phyloP scores from a whole-genome alignment of 1,140 invertebrate species.

The Drosophila pseudoananassae region DNA sequence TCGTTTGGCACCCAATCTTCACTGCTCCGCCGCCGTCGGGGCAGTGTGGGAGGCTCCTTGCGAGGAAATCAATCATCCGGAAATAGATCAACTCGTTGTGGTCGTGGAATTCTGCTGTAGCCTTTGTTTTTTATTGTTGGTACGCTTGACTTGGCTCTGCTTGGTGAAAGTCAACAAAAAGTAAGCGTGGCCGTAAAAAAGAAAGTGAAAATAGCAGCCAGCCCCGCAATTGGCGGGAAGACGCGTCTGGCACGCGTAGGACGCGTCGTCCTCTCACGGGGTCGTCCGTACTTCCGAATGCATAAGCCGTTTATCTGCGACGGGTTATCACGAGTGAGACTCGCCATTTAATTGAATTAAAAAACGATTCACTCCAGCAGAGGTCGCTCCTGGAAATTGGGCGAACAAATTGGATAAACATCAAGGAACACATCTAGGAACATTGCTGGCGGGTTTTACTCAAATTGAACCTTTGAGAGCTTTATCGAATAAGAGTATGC shows the following conservation, averaged over 20 bases:
- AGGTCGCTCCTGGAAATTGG: not conserved
- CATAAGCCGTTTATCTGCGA: slow-evolving; percentile 8
- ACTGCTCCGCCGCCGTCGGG: slow-evolving; percentile 24
- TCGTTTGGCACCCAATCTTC: not conserved
- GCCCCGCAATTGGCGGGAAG: not conserved
- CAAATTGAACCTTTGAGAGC: no score
- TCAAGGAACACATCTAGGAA: not conserved
- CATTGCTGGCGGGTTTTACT: no score
- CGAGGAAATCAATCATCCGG: slow-evolving; percentile 76
- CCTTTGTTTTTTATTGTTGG: slow-evolving; percentile 63
- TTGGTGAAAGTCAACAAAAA: slow-evolving; percentile 28
- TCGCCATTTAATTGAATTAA: slow-evolving; percentile 62
- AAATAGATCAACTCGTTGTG: slow-evolving; percentile 70
- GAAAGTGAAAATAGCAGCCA: slow-evolving; percentile 15
- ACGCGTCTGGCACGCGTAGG: slow-evolving; percentile 24
- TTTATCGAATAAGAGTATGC: no score
- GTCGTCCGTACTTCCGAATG: slow-evolving; percentile 16
- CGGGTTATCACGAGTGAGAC: slow-evolving; percentile 15
- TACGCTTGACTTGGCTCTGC: slow-evolving; percentile 10
- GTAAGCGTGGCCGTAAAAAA: slow-evolving; percentile 4
- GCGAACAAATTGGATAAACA: slow-evolving; percentile 5
- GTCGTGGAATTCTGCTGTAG: slow-evolving; percentile 33
- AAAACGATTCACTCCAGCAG: slow-evolving; percentile 4
- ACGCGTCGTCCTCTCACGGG: slow-evolving; percentile 9
- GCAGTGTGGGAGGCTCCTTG: slow-evolving; percentile 34